These are phyloP conservation scores for Tympanuchus pallidicinctus DNA, from an alignment of 2,113 vertebrate genomes.

Conservation along the genomic window DNA sequence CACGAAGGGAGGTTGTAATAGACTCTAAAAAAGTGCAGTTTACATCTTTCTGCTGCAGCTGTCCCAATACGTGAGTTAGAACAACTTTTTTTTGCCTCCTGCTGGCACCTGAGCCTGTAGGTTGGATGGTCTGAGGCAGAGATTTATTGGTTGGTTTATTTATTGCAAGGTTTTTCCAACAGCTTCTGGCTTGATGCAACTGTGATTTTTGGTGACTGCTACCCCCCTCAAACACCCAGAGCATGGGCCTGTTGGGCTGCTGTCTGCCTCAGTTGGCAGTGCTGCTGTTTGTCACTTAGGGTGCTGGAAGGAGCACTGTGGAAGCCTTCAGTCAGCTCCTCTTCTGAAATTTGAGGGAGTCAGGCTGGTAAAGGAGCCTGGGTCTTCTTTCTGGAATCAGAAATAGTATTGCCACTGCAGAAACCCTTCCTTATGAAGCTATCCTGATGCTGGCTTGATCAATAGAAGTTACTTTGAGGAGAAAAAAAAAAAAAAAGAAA, in stretches of 20 bases:
- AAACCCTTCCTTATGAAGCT: background rate
- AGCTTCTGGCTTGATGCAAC: background rate
- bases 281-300: background rate
- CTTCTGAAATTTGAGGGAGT: background rate
- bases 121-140: background rate
- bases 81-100: background rate
- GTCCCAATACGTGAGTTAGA: background rate
- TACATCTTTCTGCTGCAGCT: background rate
- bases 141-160: background rate
- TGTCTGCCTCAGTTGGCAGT: background rate
- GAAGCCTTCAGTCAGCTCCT: background rate
- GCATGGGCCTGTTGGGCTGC: background rate
- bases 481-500: background rate
- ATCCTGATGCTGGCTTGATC: background rate
- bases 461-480: background rate
- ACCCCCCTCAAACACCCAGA: background rate
- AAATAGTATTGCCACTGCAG: background rate
- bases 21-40: background rate
- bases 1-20: background rate
- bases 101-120: background rate
- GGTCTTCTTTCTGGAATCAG: background rate
- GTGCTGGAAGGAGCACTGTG: background rate
- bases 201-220: background rate
- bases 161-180: background rate
- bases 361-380: background rate